Conservation (phyloP, 2,113 vertebrate genomes). For the Oophaga pumilio region DNA sequence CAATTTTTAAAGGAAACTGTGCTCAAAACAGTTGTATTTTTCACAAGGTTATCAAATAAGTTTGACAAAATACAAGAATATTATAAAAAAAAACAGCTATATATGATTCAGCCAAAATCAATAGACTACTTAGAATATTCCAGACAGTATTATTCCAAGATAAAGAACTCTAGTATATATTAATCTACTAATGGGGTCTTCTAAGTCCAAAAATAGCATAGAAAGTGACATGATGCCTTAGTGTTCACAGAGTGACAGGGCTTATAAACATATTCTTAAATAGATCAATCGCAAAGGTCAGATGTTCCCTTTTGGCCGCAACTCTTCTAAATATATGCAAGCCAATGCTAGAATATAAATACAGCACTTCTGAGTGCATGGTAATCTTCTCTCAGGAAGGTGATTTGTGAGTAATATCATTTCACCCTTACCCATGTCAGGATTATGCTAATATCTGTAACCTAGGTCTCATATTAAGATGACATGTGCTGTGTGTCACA, state of each 20-base stretch:
- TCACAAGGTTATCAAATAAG: background rate
- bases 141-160: background rate
- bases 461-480: conserved; percentile 14
- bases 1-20: no score
- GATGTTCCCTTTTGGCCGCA: background rate
- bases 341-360: background rate
- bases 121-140: background rate
- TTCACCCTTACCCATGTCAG: background rate
- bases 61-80: background rate
- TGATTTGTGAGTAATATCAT: conserved; percentile 23
- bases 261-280: background rate
- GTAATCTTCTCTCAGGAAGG: background rate
- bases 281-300: background rate
- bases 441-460: conserved; percentile 35
- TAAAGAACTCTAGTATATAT: background rate
- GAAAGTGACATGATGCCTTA: background rate
- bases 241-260: background rate
- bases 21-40: no score
- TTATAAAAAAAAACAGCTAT: background rate
- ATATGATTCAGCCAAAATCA: background rate
- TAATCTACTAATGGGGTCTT: background rate
- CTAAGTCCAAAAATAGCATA: background rate
- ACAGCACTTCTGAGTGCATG: background rate
- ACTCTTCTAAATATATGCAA: background rate
- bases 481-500: conserved; percentile 2